Conservation (phyloP, 2,888 invertebrate species). For the Achlya flavicornis region DNA sequence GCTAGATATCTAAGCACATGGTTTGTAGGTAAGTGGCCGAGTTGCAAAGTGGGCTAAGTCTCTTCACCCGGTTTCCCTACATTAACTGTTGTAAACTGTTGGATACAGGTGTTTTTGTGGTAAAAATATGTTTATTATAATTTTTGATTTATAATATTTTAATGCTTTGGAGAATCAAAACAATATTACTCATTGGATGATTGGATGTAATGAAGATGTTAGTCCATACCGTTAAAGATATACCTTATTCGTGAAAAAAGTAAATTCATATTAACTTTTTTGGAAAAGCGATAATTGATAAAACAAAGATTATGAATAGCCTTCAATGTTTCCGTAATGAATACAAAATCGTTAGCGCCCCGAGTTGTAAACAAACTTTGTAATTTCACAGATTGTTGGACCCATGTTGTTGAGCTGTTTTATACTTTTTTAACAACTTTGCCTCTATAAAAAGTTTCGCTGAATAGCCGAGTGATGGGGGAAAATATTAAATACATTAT, state of each 20-base stretch:
- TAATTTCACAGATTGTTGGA: conserved; percentile 20
- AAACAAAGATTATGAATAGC: conserved; percentile 6
- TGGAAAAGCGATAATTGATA: neutral
- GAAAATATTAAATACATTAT: conserved; percentile 31
- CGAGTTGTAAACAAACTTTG: neutral
- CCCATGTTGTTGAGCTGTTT: conserved; percentile 20
- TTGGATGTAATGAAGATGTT: too few species aligned
- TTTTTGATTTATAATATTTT: neutral
- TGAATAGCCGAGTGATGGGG: conserved; percentile 21
- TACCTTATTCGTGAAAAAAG: neutral
- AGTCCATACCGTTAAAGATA: too few species aligned
- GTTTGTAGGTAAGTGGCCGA: conserved; percentile 17
- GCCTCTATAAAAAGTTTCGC: conserved; percentile 14
- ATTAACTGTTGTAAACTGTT: neutral
- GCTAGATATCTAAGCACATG: conserved; percentile 11
- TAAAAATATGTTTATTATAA: too few species aligned
- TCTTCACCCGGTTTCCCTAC: neutral
- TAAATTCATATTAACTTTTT: neutral
- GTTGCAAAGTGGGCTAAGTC: conserved; percentile 15
- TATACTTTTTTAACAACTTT: neutral
- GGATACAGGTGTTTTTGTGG: too few species aligned
- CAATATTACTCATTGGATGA: too few species aligned
- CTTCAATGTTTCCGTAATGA: neutral
- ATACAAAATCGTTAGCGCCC: conserved; percentile 10
- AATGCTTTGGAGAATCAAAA: neutral